Evolutionary conservation across 2,888 invertebrate species (phyloP).

Genomic region (Acanthosepion esculentum): DNA sequence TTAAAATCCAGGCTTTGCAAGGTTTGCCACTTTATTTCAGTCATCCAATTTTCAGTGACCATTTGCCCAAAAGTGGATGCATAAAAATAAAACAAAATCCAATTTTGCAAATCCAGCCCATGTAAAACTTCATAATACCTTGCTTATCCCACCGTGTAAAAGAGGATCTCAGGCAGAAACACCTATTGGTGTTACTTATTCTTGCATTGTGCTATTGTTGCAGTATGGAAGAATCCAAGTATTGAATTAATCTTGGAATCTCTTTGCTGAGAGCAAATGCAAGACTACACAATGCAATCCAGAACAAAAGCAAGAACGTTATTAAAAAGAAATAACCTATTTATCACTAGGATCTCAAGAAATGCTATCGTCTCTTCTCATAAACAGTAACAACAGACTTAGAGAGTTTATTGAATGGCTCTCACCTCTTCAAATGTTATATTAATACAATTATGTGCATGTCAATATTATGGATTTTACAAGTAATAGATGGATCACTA

Average conservation of each 20-base stretch:
- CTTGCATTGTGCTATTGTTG: background rate
- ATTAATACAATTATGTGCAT: background rate
- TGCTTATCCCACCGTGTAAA: background rate
- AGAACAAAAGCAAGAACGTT: background rate
- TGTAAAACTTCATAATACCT: background rate
- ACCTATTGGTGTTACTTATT: background rate
- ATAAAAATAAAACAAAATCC: conserved; percentile 12
- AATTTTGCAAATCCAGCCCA: background rate
- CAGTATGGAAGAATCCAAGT: background rate
- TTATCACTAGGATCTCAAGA: background rate
- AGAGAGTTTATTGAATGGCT: background rate
- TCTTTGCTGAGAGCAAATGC: conserved; percentile 33
- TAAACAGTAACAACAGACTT: background rate
- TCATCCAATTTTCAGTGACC: background rate
- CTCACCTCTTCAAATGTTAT: background rate
- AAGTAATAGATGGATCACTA: too few relatives aligned
- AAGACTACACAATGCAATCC: background rate
- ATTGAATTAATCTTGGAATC: background rate
- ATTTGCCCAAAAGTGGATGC: background rate
- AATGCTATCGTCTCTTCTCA: background rate
- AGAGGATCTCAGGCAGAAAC: background rate
- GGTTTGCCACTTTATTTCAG: background rate
- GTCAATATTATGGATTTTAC: too few relatives aligned
- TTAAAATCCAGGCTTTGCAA: background rate
- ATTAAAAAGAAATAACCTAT: background rate